These are phyloP conservation scores for Limnephilus auricula DNA, from an alignment of 2,888 invertebrate species.

Conservation along the genomic window DNA sequence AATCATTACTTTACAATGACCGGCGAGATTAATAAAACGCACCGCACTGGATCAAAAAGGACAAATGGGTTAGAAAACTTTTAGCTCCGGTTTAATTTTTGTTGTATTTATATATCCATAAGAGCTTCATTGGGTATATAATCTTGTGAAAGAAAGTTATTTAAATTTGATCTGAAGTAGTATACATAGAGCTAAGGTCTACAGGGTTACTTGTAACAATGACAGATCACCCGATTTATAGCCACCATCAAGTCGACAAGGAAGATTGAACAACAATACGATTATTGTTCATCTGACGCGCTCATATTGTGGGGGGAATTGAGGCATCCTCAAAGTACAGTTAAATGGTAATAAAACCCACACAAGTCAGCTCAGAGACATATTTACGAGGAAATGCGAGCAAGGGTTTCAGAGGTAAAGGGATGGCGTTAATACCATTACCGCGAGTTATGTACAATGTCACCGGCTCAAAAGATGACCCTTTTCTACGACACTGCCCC, in stretches of 20 bases:
- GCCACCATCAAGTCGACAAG: background rate
- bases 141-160: background rate
- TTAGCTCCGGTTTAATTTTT: background rate
- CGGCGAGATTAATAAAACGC: background rate
- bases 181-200: background rate
- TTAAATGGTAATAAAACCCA: constrained; percentile 52
- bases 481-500: constrained; percentile 31
- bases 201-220: background rate
- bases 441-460: constrained; percentile 39
- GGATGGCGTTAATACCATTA: constrained; percentile 21
- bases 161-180: background rate
- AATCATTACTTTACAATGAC: constrained; percentile 27
- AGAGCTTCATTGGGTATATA: background rate
- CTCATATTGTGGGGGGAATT: constrained; percentile 3
- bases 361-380: constrained; percentile 49
- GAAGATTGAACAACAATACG: constrained; percentile 24
- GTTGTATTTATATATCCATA: background rate
- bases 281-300: constrained; percentile 2
- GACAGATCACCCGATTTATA: background rate
- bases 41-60: background rate
- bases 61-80: background rate
- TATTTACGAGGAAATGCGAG: constrained; percentile 57
- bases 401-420: constrained; percentile 24
- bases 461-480: background rate
- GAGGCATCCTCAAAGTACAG: background rate